These are phyloP conservation scores for Biston betularia DNA, from an alignment of 2,888 invertebrate species.

Conservation along the genomic window DNA sequence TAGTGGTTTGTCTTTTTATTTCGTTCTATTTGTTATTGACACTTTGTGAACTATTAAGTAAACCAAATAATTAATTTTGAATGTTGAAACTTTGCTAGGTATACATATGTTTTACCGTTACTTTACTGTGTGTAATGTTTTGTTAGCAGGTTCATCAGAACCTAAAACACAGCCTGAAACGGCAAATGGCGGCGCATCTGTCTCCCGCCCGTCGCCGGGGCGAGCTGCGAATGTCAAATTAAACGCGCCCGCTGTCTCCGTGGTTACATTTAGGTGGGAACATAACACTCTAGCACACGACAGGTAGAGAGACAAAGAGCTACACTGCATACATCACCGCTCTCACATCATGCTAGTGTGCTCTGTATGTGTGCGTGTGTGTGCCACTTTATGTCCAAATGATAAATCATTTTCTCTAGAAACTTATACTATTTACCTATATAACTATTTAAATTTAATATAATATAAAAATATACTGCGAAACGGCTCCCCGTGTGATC, in stretches of 20 bases:
- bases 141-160: conserved; percentile 49
- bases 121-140: too few species aligned
- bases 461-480: too few species aligned
- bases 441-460: too few species aligned
- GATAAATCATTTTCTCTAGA: neutral
- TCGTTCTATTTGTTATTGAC: too few species aligned
- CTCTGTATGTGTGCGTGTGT: conserved; percentile 30
- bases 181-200: conserved; percentile 65
- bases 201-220: conserved; percentile 67
- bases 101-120: too few species aligned
- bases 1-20: too few species aligned
- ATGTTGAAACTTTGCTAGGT: too few species aligned
- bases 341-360: conserved; percentile 49
- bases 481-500: too few species aligned
- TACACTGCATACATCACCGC: conserved; percentile 63
- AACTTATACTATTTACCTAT: too few species aligned
- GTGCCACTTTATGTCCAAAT: conserved; percentile 10
- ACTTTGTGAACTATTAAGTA: too few species aligned
- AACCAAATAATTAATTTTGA: too few species aligned
- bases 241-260: conserved; percentile 92
- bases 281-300: conserved; percentile 86
- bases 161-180: conserved; percentile 47
- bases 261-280: conserved; percentile 97
- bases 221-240: conserved; percentile 82
- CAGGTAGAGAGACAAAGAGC: conserved; percentile 89